Base-by-base conservation (phyloP, 1,140 invertebrate species). In the Brachionus paranguensis region DNA sequence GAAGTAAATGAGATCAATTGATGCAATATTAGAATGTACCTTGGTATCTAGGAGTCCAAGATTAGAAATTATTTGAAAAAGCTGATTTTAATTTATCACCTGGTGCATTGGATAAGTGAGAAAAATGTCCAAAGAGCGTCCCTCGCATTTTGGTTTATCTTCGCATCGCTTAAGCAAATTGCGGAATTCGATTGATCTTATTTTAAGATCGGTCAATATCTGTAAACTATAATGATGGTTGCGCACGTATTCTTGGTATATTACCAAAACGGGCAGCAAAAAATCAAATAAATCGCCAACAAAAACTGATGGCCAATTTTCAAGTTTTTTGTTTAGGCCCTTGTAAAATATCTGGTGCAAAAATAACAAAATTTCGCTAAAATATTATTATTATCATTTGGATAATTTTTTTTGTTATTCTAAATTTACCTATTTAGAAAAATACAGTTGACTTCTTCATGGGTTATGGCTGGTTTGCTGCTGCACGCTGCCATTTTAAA, bases 101-200 rank as follows among this genome's bases (percentile, higher is more conserved):
- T 96, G 95, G 91, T 96, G 94, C 95, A 97, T 97, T 10, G 95
- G 95, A 90, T 96, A 96, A 1, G 95, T 96, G 70, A 97, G 91
- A 89, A 96, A 96, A 3, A 93, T 95, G 89, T 96, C 95, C 79
- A 97, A 89, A 3, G 94, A 93, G 84, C 95, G 89, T 27, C 94
- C 94, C 86, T 95, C 94, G 87, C 95, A 95, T 81, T 81, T 81
- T 0, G 94, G 92, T 88, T 96, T 96, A 87, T 94, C 93, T 89
- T 96, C 95, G 53, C 96, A 91, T 6, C 95, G 89, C 84, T 45
- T 60, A 10, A 45, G 29, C 29, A 64, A 87, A 87, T 87, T 92
- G 5, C 93, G 93, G 89, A 97, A 97, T 60, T 93, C 92, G 24
- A 92, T 90, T 7, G 60, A 74, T 85, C 91, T 91, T 89, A 96